Conservation (phyloP, 2,888 invertebrate species). For the Drosophila histrio region DNA sequence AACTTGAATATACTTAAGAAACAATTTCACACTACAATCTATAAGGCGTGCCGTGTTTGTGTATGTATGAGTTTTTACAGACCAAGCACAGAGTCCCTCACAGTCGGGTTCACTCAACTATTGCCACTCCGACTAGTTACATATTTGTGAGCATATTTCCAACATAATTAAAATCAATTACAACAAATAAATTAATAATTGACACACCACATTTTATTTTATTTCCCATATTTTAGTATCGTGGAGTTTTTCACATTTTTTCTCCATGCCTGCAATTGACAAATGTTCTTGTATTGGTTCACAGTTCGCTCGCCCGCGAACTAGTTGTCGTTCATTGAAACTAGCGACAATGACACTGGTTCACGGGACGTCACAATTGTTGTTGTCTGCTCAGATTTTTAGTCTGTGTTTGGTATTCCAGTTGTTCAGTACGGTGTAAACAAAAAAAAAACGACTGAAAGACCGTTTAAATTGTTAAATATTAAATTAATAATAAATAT, state of each 20-base stretch:
- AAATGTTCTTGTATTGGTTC: not conserved
- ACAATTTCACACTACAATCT: too few relatives aligned
- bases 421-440: conserved; percentile 57
- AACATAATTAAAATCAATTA: not conserved
- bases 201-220: too few relatives aligned
- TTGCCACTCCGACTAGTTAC: too few relatives aligned
- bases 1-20: too few relatives aligned
- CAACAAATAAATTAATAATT: too few relatives aligned
- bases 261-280: not conserved
- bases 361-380: conserved; percentile 29
- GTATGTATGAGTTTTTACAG: too few relatives aligned
- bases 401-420: conserved; percentile 54
- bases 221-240: too few relatives aligned
- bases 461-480: conserved; percentile 28
- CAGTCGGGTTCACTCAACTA: too few relatives aligned
- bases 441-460: conserved; percentile 53
- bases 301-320: conserved; percentile 12
- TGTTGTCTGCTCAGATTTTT: conserved; percentile 46
- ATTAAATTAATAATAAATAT: not conserved
- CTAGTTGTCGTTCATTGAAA: conserved; percentile 7
- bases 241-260: too few relatives aligned
- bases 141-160: not conserved
- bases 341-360: conserved; percentile 5
- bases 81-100: too few relatives aligned
- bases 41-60: too few relatives aligned